These are phyloP conservation scores for Poecilia wingei DNA, from an alignment of 2,797 vertebrate species.

Conservation along the genomic window DNA sequence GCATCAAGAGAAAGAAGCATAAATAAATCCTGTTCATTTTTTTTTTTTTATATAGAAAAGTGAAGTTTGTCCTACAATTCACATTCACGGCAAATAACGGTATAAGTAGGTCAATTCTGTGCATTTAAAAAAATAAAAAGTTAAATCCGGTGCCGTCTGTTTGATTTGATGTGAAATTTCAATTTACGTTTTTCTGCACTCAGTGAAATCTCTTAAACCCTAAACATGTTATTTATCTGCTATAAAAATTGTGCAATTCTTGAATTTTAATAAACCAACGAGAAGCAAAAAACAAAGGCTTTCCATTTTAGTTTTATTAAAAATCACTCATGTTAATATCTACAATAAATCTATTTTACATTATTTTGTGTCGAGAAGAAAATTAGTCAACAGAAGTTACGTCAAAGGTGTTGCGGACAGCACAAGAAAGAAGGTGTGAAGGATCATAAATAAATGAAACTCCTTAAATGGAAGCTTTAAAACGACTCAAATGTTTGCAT, in stretches of 20 bases:
- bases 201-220: not conserved
- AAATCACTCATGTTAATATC: constrained; percentile 55
- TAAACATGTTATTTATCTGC: not conserved
- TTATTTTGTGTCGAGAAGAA: constrained; percentile 30
- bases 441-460: constrained; percentile 27
- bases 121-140: constrained; percentile 44
- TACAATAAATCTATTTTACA: constrained; percentile 54
- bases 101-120: constrained; percentile 16
- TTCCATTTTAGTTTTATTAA: constrained; percentile 40
- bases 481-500: constrained; percentile 59
- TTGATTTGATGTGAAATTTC: constrained; percentile 21
- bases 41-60: constrained; percentile 37
- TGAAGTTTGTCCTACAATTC: constrained; percentile 12
- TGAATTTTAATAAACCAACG: not conserved
- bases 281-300: constrained; percentile 7
- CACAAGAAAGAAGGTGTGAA: constrained; percentile 22
- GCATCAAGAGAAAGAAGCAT: constrained; percentile 84
- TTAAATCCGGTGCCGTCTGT: constrained; percentile 12
- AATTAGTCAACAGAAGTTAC: constrained; percentile 28
- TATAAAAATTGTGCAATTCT: constrained; percentile 2
- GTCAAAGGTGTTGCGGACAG: constrained; percentile 28
- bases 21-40: constrained; percentile 69
- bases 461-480: constrained; percentile 2
- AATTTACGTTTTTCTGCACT: not conserved
- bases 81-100: constrained; percentile 29